Evolutionary conservation across 2,113 vertebrate species (phyloP), one percentile per base, ranked within the genome.

Genomic region (Cisticola juncidis): DNA sequence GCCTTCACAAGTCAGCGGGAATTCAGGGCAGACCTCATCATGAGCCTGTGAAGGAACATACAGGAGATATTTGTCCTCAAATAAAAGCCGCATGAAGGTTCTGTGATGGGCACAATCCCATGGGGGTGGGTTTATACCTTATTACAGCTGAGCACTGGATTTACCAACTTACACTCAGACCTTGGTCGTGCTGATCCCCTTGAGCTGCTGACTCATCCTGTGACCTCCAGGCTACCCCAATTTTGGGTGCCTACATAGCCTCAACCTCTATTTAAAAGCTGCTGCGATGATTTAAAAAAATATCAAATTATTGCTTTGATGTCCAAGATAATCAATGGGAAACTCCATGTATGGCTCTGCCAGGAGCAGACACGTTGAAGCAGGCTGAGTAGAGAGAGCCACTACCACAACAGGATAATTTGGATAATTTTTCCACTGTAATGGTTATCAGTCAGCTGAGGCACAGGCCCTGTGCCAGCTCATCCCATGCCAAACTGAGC

Each of bases 1-100:
- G 97, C 98, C 98, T 14, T 99, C 98, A 11, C 99, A 99, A 25
- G 98, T 98, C 96, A 99, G 81, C 1, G 99, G 99, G 48, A 98
- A 98, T 86, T 99, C 98, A 51, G 98, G 97, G 91, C 99, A 99
- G 83, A 98, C 97, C 24, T 99, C 98, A 4, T 98, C 98, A 22
- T 99, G 99, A 9, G 98, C 98, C 99, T 99, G 73, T 21, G 50
- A 66, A 73, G 69, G 45, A 93, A 91, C 1, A 0, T 3, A 86
- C 36, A 81, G 72, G 22, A 64, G 26, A 53, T 9, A 45, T 35
- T 71, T 64, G 72, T 76, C 10, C 21, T 62, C 12, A 23, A 40
- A 47, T 5, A 51, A 83, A 57, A 81, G 47, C 45, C 36, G 35
- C 22, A 3, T 0, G 1, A 31, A 73, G 51, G 47, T 51, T 45